Evolutionary conservation across 2,888 invertebrate species (phyloP), one percentile per base, ranked within the genome.

Genomic region (Drosophila mimetica): DNA sequence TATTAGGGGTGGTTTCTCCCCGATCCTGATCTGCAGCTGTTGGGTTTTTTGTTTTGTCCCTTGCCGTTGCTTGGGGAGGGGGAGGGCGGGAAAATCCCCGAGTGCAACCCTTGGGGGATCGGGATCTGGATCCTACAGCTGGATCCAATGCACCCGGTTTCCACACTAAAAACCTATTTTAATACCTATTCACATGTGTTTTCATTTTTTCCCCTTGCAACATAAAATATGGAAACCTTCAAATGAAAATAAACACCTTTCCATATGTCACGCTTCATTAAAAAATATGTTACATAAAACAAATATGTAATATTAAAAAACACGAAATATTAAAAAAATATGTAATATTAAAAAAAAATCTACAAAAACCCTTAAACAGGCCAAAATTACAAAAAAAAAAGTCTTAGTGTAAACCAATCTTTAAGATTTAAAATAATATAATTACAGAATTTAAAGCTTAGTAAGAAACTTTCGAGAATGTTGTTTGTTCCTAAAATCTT

Each of bases 1-100:
- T 20, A 34, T 32, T 61, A 53, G 47, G 69, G 69, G 69, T 71
- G 34, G 69, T 52, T 71, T 69, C 39, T 20, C 42, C 36, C 34
- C 13, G 42, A 60, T 60, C 59, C 60, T 37, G 42, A 52, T 65
- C 66, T 42, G 63, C 63, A 64, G 63, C 66, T 64, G 63, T 64
- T 65, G 52, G 41, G 20, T 42, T 42, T 42, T 44, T 18, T 30
- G 9, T 28, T 30, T 44, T 41, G 34, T 64, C 50, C 64, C 14
- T 20, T n/a, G n/a, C n/a, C 25, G 14, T 20, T 32, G 30, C 11
- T 22, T 59, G 59, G 58, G 59, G 25, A 52, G 63, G 59, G 58
- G 59, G 25, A 52, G 63, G 66, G 32, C 65, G 66, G 66, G 18
- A 64, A 64, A 64, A 63, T 64, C 51, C 34, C 18, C 60, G 25